Evolutionary conservation across 2,888 invertebrate genomes (phyloP), one percentile per base, ranked within the genome.

Genomic region (Leptopilina syphax): DNA sequence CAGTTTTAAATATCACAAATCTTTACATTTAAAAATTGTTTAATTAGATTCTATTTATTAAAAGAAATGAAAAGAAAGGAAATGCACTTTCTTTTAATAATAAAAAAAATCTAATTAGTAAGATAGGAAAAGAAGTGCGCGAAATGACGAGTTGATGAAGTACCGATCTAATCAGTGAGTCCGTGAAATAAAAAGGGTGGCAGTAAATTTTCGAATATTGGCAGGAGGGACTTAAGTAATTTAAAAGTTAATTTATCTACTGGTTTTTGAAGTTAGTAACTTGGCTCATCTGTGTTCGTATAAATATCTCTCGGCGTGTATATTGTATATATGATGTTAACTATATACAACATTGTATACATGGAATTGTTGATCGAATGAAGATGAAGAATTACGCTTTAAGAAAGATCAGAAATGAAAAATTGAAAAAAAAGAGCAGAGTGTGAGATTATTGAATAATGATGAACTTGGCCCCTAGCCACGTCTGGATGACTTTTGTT

Each of bases 361-460:
- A 13, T 0, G 34, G 12, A 8, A 44, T 44, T 5, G 3, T 41
- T 50, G 50, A 50, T 18, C 24, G 57, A 27, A 70, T 70, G 70
- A 70, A 70, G 54, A 54, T 70, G 70, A 70, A 70, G 54, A 54
- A 70, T 70, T 57, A 54, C 13, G 5, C 27, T 6, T 50, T 12
- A 34, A 24, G 57, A 6, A 73, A 57, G 57, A 34, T 57, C 27
- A n/a, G n/a, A 57, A 73, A 57, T 34, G 41, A 73, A 83, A 79
- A 84, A 85, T 78, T 63, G 67, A 47, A 70, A 79, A 68, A 82
- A 81, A 80, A 81, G 34, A 44, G 41, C 50, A 77, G 77, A 63
- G 76, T 76, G 78, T 60, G 81, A 84, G 83, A 84, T 87, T 87
- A 88, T 88, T 88, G 86, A 87, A 87, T 87, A 86, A 86, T 81